phyloP scores from a whole-genome alignment of 2,797 vertebrate species.

The Pogoniulus pusillus region DNA sequence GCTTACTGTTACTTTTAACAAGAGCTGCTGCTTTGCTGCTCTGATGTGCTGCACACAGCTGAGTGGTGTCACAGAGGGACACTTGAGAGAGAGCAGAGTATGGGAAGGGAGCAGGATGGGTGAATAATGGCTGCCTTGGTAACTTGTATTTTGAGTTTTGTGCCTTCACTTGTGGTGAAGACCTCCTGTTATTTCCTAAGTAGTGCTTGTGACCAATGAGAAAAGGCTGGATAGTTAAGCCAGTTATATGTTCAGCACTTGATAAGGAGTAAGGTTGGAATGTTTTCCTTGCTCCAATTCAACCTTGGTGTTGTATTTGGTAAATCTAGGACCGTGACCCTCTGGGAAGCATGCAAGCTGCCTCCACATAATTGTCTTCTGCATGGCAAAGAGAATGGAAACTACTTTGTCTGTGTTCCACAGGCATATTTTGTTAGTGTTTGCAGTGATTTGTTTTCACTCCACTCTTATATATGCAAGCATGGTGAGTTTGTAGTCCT shows the following conservation, averaged over 20 bases:
- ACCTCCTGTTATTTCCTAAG: neutral
- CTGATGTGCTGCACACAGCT: neutral
- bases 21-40: neutral
- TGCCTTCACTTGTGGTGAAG: neutral
- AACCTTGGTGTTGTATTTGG: neutral
- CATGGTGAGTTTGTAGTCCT: neutral
- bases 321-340: neutral
- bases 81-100: neutral
- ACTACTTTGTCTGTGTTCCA: neutral
- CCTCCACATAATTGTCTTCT: neutral
- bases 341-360: neutral
- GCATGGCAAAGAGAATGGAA: neutral
- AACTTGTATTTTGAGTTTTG: constrained; percentile 21
- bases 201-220: neutral
- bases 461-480: neutral
- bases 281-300: neutral
- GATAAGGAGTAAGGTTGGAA: neutral
- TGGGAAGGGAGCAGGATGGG: neutral
- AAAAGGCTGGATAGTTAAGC: neutral
- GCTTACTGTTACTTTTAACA: too few species aligned
- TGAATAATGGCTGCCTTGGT: constrained; percentile 39
- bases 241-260: neutral
- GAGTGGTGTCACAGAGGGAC: neutral
- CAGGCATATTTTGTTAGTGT: neutral
- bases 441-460: neutral